Evolutionary conservation across 2,888 invertebrate genomes (phyloP).

Genomic region (Caenorhabditis japonica): DNA sequence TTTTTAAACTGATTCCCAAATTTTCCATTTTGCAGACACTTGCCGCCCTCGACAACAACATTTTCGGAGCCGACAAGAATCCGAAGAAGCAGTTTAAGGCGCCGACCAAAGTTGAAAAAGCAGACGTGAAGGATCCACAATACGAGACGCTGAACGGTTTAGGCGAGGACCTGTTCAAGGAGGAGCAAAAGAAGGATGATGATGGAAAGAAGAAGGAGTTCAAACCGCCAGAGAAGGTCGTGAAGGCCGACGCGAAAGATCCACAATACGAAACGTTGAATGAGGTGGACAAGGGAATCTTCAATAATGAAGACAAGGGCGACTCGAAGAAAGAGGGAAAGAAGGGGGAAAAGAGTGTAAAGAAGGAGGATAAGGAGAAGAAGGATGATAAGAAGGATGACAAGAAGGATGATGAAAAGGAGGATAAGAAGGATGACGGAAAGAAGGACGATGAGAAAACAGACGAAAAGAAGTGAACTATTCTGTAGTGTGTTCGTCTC

Average conservation of each 20-base stretch:
- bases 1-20: too few species aligned
- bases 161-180: conserved; percentile 53
- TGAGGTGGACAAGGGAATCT: conserved; percentile 57
- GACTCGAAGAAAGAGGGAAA: conserved; percentile 22
- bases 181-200: conserved; percentile 37
- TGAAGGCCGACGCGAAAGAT: conserved; percentile 56
- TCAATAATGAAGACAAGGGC: conserved; percentile 44
- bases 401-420: conserved; percentile 16
- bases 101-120: conserved; percentile 52
- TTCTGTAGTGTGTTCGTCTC: too few species aligned
- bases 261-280: conserved; percentile 60
- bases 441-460: conserved; percentile 8
- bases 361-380: conserved; percentile 24
- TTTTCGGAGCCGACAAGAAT: conserved; percentile 55
- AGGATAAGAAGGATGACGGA: neutral
- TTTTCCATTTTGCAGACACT: too few species aligned
- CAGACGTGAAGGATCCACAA: conserved; percentile 58
- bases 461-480: conserved; percentile 1
- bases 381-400: conserved; percentile 17
- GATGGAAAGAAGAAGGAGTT: conserved; percentile 58
- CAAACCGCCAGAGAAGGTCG: conserved; percentile 53
- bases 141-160: conserved; percentile 56
- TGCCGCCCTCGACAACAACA: conserved; percentile 30
- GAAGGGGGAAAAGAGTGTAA: conserved; percentile 10
- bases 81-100: conserved; percentile 58